These are phyloP conservation scores for Piprites chloris DNA, from an alignment of 2,113 vertebrate species.

Conservation along the genomic window DNA sequence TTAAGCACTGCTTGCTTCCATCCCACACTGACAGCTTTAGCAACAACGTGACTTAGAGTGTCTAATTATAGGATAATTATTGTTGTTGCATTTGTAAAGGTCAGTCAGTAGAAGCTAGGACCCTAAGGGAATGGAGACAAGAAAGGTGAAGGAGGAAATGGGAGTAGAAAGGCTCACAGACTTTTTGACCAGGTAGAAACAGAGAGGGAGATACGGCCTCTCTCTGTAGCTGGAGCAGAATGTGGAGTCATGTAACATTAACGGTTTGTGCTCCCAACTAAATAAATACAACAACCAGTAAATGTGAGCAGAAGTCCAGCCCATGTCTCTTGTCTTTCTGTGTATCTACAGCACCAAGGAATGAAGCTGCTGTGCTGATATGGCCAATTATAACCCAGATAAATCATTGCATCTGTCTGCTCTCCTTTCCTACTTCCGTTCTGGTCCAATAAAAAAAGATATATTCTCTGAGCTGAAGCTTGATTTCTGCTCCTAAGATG, in stretches of 20 bases:
- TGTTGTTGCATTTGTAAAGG: constrained; percentile 60
- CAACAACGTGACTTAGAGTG: constrained; percentile 42
- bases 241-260: background rate
- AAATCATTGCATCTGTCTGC: background rate
- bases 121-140: constrained; percentile 55
- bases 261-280: background rate
- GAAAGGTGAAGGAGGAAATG: constrained; percentile 31
- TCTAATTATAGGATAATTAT: constrained; percentile 66
- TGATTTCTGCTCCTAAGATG: background rate
- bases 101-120: constrained; percentile 49
- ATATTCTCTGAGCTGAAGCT: background rate
- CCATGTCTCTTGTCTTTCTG: background rate
- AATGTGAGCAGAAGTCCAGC: background rate
- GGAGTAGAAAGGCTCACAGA: background rate
- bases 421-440: background rate
- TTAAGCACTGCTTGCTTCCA: constrained; percentile 42
- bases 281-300: background rate
- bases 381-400: background rate
- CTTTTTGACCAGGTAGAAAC: background rate
- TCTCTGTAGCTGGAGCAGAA: background rate
- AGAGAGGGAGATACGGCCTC: background rate
- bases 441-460: background rate
- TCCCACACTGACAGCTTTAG: constrained; percentile 46
- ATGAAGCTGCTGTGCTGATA: background rate
- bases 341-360: background rate